Evolutionary conservation across 2,797 vertebrate species (phyloP), one percentile per base, ranked within the genome.

Genomic region (Erpetoichthys calabaricus): DNA sequence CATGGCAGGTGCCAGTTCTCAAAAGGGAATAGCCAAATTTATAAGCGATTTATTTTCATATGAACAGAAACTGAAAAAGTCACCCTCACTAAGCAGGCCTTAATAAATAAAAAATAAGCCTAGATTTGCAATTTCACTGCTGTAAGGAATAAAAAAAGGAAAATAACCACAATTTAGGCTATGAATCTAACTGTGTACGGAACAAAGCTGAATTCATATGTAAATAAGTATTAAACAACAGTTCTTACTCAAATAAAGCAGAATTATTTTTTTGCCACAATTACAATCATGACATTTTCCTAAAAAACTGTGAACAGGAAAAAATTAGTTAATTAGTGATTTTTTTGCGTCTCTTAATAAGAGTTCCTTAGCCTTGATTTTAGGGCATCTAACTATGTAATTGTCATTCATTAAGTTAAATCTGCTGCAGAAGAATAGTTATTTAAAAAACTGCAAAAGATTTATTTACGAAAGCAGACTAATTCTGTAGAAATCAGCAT

Each of bases 1-100:
- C 69, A 67, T 69, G 64, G 68, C 71, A 62, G 70, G 65, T 62
- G 63, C 68, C 73, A 65, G 68, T 67, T 76, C 77, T 76, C 81
- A 56, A 42, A 25, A 70, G 74, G 79, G 70, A 73, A 71, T 61
- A 53, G 66, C 74, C 73, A 75, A 75, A 78, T 82, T 83, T 78
- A 76, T 67, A 69, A 75, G 76, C 70, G 75, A 76, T 83, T 80
- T 78, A 80, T 82, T 83, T 75, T 72, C 75, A 75, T 76, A 75
- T 70, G 69, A 69, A 64, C 59, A 51, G 60, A 65, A 52, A 65
- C 70, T 74, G 71, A 73, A 70, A 74, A 76, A 59, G 49, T 50
- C 45, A 56, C 54, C 56, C 46, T n/a, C 44, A 50, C 49, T 56
- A 47, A 49, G 58, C 55, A 42, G 53, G 56, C 50, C 54, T 63